Evolutionary conservation across 92 coral and sea anemone genomes (phyloP).

Genomic region (Porites divaricata): DNA sequence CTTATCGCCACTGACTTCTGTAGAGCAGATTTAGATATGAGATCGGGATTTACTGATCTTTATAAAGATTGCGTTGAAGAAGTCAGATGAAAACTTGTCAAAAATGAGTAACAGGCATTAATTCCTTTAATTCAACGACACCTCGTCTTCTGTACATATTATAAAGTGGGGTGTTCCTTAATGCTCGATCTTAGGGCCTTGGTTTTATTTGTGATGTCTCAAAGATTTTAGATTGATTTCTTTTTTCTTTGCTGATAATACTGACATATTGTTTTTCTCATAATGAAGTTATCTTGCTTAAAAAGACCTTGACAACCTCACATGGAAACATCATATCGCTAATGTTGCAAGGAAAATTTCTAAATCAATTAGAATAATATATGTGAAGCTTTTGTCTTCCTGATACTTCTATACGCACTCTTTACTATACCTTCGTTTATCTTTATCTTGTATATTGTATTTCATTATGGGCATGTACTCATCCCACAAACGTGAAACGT

Average conservation of each 20-base stretch:
- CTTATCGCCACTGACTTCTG: too few relatives aligned
- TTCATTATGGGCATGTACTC: neutral
- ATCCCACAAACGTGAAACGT: slow-evolving; percentile 7
- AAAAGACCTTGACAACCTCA: neutral
- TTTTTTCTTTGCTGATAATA: neutral
- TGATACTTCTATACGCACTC: neutral
- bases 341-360: neutral
- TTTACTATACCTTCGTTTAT: neutral
- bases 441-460: neutral
- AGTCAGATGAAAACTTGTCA: too few relatives aligned
- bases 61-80: too few relatives aligned
- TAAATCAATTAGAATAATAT: too few relatives aligned
- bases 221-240: neutral
- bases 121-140: too few relatives aligned
- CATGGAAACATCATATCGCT: neutral
- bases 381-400: neutral
- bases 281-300: neutral
- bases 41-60: too few relatives aligned
- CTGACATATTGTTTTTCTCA: neutral
- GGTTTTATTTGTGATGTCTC: too few relatives aligned
- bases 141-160: too few relatives aligned
- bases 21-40: too few relatives aligned
- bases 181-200: too few relatives aligned
- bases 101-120: too few relatives aligned
- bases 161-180: too few relatives aligned